Evolutionary conservation across 2,888 invertebrate species (phyloP).

Genomic region (Caenorhabditis sp.): DNA sequence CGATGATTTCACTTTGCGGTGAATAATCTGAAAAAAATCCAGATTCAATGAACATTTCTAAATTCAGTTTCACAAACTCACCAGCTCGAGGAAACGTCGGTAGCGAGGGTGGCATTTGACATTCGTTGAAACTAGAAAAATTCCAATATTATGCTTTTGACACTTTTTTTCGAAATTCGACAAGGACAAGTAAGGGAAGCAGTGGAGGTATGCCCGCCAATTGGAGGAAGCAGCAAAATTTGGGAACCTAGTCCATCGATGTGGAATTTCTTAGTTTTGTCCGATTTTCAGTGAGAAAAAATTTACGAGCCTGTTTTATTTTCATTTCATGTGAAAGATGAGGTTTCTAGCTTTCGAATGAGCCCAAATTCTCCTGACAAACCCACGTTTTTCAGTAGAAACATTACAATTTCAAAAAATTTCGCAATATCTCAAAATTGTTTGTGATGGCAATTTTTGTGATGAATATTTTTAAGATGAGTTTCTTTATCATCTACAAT

Average conservation of each 20-base stretch:
- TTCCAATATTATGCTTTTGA: background rate
- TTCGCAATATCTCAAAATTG: background rate
- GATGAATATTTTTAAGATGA: background rate
- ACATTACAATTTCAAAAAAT: background rate
- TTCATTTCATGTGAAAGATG: too few relatives aligned
- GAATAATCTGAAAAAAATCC: background rate
- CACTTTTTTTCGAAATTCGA: background rate
- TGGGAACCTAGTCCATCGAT: constrained; percentile 3
- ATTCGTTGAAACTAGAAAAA: background rate
- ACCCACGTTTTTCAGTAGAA: background rate
- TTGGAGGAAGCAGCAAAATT: background rate
- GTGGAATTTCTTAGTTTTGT: background rate
- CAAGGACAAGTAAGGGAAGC: background rate
- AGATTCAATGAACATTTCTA: background rate
- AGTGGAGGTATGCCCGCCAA: background rate
- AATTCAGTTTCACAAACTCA: background rate
- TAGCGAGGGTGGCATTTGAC: background rate
- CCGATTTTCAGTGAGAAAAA: background rate
- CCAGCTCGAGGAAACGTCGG: background rate
- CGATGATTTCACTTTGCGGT: background rate
- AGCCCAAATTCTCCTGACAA: too few relatives aligned
- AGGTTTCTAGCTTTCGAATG: too few relatives aligned
- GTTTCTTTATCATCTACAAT: too few relatives aligned
- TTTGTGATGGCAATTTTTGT: background rate
- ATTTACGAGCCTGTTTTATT: too few relatives aligned